These are phyloP conservation scores for Yponomeuta sedellus DNA, from an alignment of 2,888 invertebrate species.

Conservation along the genomic window DNA sequence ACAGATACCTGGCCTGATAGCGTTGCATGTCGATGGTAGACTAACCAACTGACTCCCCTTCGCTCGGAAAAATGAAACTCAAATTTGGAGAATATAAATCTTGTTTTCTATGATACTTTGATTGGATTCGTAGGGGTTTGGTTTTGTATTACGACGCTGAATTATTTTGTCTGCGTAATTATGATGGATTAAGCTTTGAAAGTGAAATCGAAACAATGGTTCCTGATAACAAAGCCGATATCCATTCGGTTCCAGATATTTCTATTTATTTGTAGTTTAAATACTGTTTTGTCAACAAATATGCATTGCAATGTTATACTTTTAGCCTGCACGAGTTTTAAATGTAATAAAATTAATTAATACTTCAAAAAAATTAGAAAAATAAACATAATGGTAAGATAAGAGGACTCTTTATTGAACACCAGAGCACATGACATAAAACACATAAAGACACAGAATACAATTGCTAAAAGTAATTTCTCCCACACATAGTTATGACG, in stretches of 20 bases:
- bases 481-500: no score
- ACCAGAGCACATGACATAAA: no score
- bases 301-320: no score
- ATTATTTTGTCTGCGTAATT: slow-evolving; percentile 11
- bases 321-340: no score
- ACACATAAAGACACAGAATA: no score
- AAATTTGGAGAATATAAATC: slow-evolving; percentile 56
- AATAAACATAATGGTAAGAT: no score
- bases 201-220: not conserved
- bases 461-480: no score
- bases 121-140: slow-evolving; percentile 38
- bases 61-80: slow-evolving; percentile 54
- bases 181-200: not conserved
- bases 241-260: not conserved
- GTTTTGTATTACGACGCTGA: slow-evolving; percentile 15
- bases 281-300: no score
- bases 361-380: no score
- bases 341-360: no score
- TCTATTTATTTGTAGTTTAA: not conserved
- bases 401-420: no score
- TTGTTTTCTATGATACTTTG: slow-evolving; percentile 67
- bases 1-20: slow-evolving; percentile 68
- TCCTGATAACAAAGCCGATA: not conserved
- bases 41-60: slow-evolving; percentile 36
- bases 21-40: slow-evolving; percentile 46